Evolutionary conservation across 2,888 invertebrate species (phyloP), one percentile per base, ranked within the genome.

Genomic region (Melanotus villosus): DNA sequence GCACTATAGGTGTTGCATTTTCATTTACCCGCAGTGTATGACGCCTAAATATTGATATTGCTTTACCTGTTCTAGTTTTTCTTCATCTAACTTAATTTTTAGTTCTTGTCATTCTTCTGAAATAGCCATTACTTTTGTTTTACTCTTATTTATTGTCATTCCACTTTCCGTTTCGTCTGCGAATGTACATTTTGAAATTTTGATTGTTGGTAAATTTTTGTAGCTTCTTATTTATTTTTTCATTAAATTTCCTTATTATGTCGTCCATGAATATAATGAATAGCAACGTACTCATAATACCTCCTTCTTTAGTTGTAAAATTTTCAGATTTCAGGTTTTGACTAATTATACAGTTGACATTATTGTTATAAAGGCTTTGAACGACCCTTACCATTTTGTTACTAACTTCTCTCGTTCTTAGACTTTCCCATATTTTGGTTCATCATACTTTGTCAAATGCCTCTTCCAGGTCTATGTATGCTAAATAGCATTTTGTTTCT

Each of bases 91-190:
- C 9, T 18, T 16, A 1, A 43, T 4, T 16, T 18, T 43, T 18
- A 43, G 16, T 43, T 43, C 43, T 43, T 18, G 16, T 2, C 18
- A 2, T 5, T 43, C 43, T 1, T 18, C 18, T 43, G 9, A 19
- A 5, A 10, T 43, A 18, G 10, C 43, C 26, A 50, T 50, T n/a
- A 26, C 14, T 50, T 50, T 50, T 12, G 50, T 50, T 23, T 50
- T 50, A 3, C 4, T 9, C 18, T 26, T 50, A 7, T 50, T 12
- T 14, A 50, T 50, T 26, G 21, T 26, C 14, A n/a, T 23, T 23
- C 26, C 50, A 9, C 23, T 23, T 23, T 26, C 12, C 26, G 4
- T 23, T 26, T 10, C n/a, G 2, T 10, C 34, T 6, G 6, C n/a
- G 10, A 34, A 34, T 34, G 34, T 10, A 6, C 34, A 34, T 34